Evolutionary conservation across 2,797 vertebrate genomes (phyloP).

Genomic region (Poecilia picta): DNA sequence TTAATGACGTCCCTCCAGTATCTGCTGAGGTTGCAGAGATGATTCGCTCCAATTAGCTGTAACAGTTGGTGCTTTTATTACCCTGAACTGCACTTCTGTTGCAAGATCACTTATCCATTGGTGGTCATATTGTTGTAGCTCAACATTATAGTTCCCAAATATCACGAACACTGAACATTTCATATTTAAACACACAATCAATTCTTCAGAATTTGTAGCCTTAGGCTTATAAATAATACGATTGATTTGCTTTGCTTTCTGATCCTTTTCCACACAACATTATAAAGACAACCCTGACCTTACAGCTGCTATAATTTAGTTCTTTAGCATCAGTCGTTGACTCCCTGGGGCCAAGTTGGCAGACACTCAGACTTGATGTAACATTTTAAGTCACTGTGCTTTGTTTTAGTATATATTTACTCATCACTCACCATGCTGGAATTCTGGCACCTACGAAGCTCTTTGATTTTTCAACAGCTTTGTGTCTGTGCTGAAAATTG

Average conservation of each 20-base stretch:
- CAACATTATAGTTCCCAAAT: not conserved
- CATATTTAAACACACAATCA: not conserved
- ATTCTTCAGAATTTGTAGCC: conserved; percentile 1
- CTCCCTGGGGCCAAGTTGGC: not conserved
- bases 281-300: not conserved
- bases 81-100: not conserved
- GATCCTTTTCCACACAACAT: conserved; percentile 5
- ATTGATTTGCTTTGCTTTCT: conserved; percentile 8
- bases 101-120: not conserved
- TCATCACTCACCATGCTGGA: not conserved
- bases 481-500: not conserved
- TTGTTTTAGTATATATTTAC: conserved; percentile 1
- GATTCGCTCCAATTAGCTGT: not conserved
- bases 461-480: not conserved
- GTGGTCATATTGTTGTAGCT: not conserved
- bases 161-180: not conserved
- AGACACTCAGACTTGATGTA: conserved; percentile 1
- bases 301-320: not conserved
- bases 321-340: not conserved
- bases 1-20: not conserved
- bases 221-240: not conserved
- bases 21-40: not conserved
- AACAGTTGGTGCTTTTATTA: not conserved
- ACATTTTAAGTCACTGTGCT: not conserved
- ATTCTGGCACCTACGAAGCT: not conserved